Evolutionary conservation across 1,140 invertebrate genomes (phyloP).

Genomic region (Penaeus japonicus): DNA sequence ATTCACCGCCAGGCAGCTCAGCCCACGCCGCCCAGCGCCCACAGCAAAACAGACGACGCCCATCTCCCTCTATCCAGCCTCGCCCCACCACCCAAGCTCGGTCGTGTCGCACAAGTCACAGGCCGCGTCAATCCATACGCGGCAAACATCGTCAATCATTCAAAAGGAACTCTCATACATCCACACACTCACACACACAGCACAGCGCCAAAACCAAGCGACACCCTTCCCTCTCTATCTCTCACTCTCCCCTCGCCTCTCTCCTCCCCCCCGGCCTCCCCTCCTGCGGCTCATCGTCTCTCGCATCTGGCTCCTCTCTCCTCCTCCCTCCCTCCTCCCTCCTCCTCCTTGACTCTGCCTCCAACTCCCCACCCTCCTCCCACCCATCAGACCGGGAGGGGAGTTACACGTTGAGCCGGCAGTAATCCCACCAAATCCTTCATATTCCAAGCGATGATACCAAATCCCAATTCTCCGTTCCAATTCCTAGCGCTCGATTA

Average conservation of each 20-base stretch:
- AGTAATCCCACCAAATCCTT: conserved; percentile 42
- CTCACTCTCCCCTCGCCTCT: neutral
- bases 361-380: no score
- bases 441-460: conserved; percentile 46
- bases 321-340: no score
- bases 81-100: no score
- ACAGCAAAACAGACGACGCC: no score
- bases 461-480: conserved; percentile 49
- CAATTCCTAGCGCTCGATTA: conserved; percentile 50
- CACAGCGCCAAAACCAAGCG: no score
- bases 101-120: no score
- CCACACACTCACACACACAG: neutral
- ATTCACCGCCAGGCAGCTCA: no score
- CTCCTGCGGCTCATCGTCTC: neutral
- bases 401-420: conserved; percentile 45
- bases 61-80: no score
- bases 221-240: neutral
- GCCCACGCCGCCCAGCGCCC: no score
- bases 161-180: neutral
- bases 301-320: no score
- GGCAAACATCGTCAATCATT: no score
- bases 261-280: neutral
- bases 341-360: neutral
- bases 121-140: no score
- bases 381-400: neutral